These are phyloP conservation scores for Limnephilus marmoratus DNA, from an alignment of 2,888 invertebrate genomes.

Conservation along the genomic window DNA sequence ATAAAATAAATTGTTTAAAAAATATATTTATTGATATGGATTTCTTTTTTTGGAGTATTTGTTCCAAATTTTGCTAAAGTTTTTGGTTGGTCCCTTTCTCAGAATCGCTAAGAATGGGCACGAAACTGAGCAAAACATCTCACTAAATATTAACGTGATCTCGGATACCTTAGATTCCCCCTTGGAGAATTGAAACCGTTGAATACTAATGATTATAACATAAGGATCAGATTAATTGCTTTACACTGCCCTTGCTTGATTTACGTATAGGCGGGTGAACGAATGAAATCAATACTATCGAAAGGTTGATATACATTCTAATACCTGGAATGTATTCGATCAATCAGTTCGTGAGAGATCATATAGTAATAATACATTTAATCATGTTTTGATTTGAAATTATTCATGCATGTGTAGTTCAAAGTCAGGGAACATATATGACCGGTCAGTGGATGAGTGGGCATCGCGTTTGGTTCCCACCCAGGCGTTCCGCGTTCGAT, in stretches of 20 bases:
- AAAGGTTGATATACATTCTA: neutral
- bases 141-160: neutral
- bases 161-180: neutral
- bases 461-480: no score
- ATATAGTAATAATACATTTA: neutral
- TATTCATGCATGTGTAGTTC: neutral
- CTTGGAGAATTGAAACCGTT: neutral
- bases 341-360: neutral
- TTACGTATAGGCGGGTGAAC: neutral
- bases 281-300: neutral
- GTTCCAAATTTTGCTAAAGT: neutral
- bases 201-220: neutral
- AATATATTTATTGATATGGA: no score
- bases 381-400: neutral
- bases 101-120: neutral
- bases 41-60: no score
- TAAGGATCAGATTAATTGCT: neutral
- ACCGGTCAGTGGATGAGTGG: no score
- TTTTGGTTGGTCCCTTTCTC: neutral
- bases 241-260: neutral
- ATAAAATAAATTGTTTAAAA: no score
- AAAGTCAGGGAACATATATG: no score
- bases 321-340: neutral
- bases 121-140: neutral
- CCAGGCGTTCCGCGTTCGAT: no score